These are phyloP conservation scores for Tetranychus piercei DNA, from an alignment of 2,888 invertebrate genomes.

Conservation along the genomic window DNA sequence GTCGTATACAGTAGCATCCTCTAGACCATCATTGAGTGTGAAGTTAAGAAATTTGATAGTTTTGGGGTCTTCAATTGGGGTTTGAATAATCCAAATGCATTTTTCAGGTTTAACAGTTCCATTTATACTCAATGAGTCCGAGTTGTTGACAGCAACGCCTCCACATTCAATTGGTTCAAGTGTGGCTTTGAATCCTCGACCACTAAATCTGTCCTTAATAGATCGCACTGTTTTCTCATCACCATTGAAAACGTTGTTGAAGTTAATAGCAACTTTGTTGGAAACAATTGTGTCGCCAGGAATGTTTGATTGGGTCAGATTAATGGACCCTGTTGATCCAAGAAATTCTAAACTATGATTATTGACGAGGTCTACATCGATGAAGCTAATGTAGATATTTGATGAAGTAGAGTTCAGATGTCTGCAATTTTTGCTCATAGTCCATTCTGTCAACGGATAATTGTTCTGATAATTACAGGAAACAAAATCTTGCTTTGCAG, in stretches of 20 bases:
- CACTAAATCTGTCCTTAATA: neutral
- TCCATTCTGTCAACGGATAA: neutral
- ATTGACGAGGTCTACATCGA: neutral
- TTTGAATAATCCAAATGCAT: neutral
- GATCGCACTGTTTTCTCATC: neutral
- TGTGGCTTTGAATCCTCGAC: neutral
- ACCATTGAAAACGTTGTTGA: neutral
- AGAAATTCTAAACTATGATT: neutral
- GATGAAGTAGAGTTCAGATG: neutral
- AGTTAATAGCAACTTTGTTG: neutral
- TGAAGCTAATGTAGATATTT: neutral
- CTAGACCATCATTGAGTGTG: neutral
- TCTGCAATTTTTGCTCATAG: neutral
- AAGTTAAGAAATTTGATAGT: neutral
- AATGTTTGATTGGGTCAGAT: neutral
- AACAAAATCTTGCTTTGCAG: neutral
- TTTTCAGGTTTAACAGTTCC: neutral
- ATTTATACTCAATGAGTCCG: neutral
- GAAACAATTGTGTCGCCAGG: neutral
- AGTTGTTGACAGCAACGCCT: neutral
- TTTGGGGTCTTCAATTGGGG: neutral
- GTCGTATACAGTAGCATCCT: neutral
- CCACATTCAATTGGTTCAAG: neutral
- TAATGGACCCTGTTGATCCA: neutral
- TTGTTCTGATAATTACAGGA: neutral